Base-by-base conservation (phyloP, 2,888 invertebrate species). In the Mimumesa dahlbomi region DNA sequence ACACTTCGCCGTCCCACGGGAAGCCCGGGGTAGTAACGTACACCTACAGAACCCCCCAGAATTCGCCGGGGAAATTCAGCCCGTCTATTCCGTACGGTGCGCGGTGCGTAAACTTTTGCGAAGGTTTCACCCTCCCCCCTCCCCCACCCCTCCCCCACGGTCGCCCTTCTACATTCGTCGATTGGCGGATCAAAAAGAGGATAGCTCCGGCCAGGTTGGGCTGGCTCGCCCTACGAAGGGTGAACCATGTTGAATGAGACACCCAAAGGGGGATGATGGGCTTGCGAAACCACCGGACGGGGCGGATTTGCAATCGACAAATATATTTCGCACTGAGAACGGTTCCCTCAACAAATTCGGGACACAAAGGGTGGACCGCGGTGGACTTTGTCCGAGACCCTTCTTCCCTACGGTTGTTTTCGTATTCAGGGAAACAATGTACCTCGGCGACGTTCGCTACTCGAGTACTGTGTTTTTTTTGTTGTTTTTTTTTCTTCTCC, bases 61-160 rank as follows among this genome's bases (percentile, higher is more conserved):
- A 85, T 79, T 68, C 85, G 71, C 84, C 66, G 70, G 85, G 84
- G 85, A 85, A 85, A 85, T 85, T 84, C 84, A 73, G 69, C 67
- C n/a, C 77, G 72, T 79, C 79, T 73, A 75, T 71, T 70, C 77
- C 72, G 59, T n/a, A 66, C 78, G 66, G 75, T 63, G 72, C 75
- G 70, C 74, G 73, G 70, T 74, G 74, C 79, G 77, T 82, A 80
- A 85, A 85, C 81, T 85, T 81, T 83, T 79, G 74, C 77, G 75
- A 77, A 77, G 83, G 75, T 74, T 79, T 69, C n/a, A n/a, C n/a
- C n/a, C n/a, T n/a, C n/a, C 64, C 48, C 50, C 34, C 34, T 14
- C 18, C 46, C n/a, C n/a, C n/a, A n/a, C n/a, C n/a, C n/a, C n/a
- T n/a, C n/a, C n/a, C n/a, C n/a, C n/a, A n/a, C n/a, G n/a, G n/a